Evolutionary conservation across 1,140 invertebrate species (phyloP).

Genomic region (Holotrichia oblita): DNA sequence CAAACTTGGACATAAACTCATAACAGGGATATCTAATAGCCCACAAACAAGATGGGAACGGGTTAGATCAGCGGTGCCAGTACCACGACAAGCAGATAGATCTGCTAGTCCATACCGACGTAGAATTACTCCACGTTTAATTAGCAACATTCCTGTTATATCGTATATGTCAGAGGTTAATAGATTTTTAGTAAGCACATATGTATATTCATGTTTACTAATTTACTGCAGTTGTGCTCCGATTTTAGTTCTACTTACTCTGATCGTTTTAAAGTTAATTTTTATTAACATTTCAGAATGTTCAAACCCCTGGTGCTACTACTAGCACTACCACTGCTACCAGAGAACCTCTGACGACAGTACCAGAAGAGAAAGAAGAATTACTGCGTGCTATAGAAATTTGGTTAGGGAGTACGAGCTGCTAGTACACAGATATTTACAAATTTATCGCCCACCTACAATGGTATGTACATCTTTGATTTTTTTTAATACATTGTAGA

Average conservation of each 20-base stretch:
- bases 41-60: conserved; percentile 64
- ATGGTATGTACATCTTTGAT: conserved; percentile 52
- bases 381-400: conserved; percentile 62
- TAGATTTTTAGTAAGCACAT: not conserved
- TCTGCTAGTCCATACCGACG: conserved; percentile 53
- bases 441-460: conserved; percentile 62
- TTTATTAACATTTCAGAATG: not conserved
- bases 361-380: conserved; percentile 60
- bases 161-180: not conserved
- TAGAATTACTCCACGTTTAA: conserved; percentile 52
- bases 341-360: conserved; percentile 48
- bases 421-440: conserved; percentile 63
- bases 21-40: conserved; percentile 84
- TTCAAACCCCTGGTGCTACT: not conserved
- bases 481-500: not conserved
- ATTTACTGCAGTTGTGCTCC: not conserved
- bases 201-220: not conserved
- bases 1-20: conserved; percentile 80
- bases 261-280: not conserved
- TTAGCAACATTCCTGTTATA: conserved; percentile 20
- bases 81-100: conserved; percentile 51
- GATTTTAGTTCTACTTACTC: too few relatives aligned
- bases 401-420: conserved; percentile 65
- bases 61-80: conserved; percentile 60
- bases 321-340: not conserved